These are phyloP conservation scores for Hydropotes inermis DNA, from an alignment of 2,113 vertebrate species.

Conservation along the genomic window DNA sequence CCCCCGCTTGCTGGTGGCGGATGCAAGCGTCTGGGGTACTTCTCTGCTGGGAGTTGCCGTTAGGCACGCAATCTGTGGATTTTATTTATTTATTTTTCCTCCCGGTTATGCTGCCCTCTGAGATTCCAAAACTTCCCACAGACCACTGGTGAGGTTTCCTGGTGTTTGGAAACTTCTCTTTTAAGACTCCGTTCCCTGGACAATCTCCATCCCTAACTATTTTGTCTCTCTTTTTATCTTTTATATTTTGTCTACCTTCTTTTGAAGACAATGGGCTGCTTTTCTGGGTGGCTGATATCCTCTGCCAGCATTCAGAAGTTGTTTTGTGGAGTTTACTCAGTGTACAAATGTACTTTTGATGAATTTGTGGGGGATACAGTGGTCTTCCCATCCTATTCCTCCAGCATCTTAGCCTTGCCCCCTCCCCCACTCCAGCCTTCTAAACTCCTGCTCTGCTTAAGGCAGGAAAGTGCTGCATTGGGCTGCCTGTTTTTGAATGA, in stretches of 20 bases:
- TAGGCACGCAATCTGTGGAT: too few species aligned
- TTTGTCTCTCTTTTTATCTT: background rate
- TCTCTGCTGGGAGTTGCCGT: too few species aligned
- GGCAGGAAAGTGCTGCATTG: background rate
- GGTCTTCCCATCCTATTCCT: background rate
- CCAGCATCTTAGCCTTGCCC: rapidly evolving
- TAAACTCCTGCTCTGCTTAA: background rate
- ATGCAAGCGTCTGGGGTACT: too few species aligned
- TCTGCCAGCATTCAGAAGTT: rapidly evolving
- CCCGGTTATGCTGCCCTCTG: too few species aligned
- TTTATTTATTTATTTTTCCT: too few species aligned
- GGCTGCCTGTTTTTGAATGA: background rate
- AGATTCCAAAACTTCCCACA: too few species aligned
- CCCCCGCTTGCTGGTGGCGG: too few species aligned
- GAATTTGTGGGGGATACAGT: rapidly evolving
- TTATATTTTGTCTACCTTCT: background rate
- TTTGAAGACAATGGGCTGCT: background rate
- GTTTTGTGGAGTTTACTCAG: background rate
- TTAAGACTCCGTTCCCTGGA: background rate
- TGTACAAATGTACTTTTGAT: rapidly evolving
- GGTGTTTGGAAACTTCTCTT: background rate
- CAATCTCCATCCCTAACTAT: rapidly evolving
- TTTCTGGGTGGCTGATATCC: background rate
- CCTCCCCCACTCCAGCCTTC: background rate
- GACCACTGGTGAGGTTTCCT: too few species aligned